Base-by-base conservation (phyloP, 1,140 invertebrate species). In the Brachionus rotundiformis region DNA sequence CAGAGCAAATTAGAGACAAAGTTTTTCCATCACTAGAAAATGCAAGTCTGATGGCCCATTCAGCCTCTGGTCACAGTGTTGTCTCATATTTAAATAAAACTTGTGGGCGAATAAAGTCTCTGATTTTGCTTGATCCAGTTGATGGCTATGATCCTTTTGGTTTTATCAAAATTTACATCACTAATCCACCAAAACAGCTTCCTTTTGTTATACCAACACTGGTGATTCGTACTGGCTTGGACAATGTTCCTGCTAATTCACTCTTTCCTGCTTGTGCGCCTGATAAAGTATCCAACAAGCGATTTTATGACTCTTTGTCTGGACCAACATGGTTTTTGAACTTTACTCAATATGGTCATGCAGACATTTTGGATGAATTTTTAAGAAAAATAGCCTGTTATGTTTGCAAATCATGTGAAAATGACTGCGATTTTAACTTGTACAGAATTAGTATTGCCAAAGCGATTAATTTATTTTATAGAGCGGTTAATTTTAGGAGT, bases 321-420 rank as follows among this genome's bases (percentile, higher is more conserved):
- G 79, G 59, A 29, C 79, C 79, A 1, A 47, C 63, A 41, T 81
- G 54, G 54, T 29, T 41, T 23, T 19, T 81, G 8, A 81, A 81
- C 33, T 65, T 81, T 33, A 81, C 79, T 16, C 25, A 63, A n/a
- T 81, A 81, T 81, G 79, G 79, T 16, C 79, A 81, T 49, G 79
- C 79, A 5, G 79, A 65, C 33, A 68, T 63, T 47, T 31, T 81
- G 3, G 79, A 81, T 16, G 79, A 81, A 16, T 79, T 31, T 19
- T 19, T 79, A 31, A 25, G 68, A 44, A 41, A 25, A 29, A 8
- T 47, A 19, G 73, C 73, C 11, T 77, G 39, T 39, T 59, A 59
- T 1, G 59, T 79, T 39, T 79, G 76, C 13, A 79, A 54, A 41
- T 6, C 23, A 39, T 79, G 76, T 59, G 44, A 79, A 0, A 79